Base-by-base conservation (phyloP, 2,113 vertebrate genomes). In the Symphodus melops region DNA sequence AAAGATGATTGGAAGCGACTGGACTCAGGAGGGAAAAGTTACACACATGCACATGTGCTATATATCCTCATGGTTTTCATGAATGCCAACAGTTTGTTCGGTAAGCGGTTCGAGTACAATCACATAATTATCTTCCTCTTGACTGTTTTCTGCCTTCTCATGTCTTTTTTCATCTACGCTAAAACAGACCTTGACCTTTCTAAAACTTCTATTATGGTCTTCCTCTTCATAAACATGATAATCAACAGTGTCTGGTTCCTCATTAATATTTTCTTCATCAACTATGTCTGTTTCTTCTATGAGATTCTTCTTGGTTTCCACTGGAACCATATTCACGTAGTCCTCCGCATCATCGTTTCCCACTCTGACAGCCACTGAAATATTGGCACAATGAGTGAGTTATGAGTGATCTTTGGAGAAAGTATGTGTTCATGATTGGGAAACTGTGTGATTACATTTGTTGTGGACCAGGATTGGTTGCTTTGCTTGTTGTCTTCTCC, bases 351-450 rank as follows among this genome's bases (percentile, higher is more conserved):
- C 19, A 2, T 19, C 4, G 0, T 9, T 1, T 8, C 75, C 70
- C 2, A 3, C 23, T 19, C 7, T n/a, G 68, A 20, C 17, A 28
- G 52, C 3, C 28, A 55, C 72, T 75, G 76, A 72, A 76, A 80
- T 42, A 48, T 6, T 5, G 42, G 12, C 14, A 3, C 42, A 44
- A 12, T 14, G 14, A 4, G 12, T 44, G 1, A 5, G 42, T 16
- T 13, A 44, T 13, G 2, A 14, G 3, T 12, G 42, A 44, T 12
- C 42, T 44, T 5, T 44, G 42, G 23, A 6, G 20, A 63, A 42
- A 67, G 55, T 9, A 9, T 63, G 37, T 54, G 8, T 33, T 17
- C 2, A 10, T 5, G 19, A 33, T 8, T 14, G 54, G 8, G 12
- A 8, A 33, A 19, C 14, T 16, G 8, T 28, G 16, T 53, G 48